Percentiles rank a stretch among this genome's conserved stretches.
phyloP scores from a whole-genome alignment of 92 coral and sea anemone species.

The Nematostella vectensis region DNA sequence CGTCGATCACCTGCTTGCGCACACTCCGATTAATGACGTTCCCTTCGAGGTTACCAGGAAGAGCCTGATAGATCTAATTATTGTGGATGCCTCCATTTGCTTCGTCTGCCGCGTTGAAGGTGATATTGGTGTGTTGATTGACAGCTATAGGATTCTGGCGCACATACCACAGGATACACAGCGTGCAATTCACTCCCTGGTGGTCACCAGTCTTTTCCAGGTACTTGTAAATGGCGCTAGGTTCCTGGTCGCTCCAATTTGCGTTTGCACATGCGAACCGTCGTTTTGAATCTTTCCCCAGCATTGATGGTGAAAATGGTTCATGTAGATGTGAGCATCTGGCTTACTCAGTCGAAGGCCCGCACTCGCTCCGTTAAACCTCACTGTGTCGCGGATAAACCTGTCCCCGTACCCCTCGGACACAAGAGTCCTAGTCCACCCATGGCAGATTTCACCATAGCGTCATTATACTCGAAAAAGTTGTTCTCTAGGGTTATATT shows the following conservation, averaged over 20 bases:
- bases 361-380: slow-evolving; percentile 50
- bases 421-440: slow-evolving; percentile 67
- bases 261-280: slow-evolving; percentile 51
- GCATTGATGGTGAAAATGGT: slow-evolving; percentile 67
- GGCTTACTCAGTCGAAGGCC: slow-evolving; percentile 23
- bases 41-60: slow-evolving; percentile 38
- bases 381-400: slow-evolving; percentile 37
- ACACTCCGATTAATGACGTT: slow-evolving; percentile 41
- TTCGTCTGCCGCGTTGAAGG: slow-evolving; percentile 46
- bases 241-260: too few relatives aligned
- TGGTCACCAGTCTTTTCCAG: slow-evolving; percentile 29
- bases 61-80: slow-evolving; percentile 22
- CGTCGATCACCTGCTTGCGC: slow-evolving; percentile 43
- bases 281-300: slow-evolving; percentile 78
- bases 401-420: slow-evolving; percentile 39
- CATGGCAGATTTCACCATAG: slow-evolving; percentile 30
- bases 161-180: slow-evolving; percentile 50
- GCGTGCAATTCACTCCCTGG: slow-evolving; percentile 34
- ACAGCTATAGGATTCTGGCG: slow-evolving; percentile 35
- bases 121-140: slow-evolving; percentile 33
- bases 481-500: slow-evolving; percentile 55
- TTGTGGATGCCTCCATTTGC: slow-evolving; percentile 56
- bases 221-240: too few relatives aligned
- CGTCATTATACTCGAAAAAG: slow-evolving; percentile 66
- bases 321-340: slow-evolving; percentile 16